phyloP scores from a whole-genome alignment of 2,113 vertebrate species.

The Onychostruthus taczanowskii region DNA sequence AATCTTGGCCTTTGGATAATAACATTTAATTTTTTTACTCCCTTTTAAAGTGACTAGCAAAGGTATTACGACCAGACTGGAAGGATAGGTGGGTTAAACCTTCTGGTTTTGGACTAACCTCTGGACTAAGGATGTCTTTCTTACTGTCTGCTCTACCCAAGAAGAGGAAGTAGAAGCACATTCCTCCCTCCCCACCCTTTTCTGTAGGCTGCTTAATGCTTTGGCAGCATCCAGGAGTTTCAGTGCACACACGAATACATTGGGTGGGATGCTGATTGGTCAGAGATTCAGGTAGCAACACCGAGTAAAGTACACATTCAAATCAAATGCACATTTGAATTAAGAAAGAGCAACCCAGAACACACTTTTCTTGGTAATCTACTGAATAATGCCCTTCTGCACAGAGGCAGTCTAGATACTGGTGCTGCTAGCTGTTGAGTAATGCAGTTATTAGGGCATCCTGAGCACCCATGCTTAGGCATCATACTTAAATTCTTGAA shows the following conservation, averaged over 20 bases:
- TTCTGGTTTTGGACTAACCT: not conserved
- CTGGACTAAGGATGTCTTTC: not conserved
- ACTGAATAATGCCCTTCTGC: not conserved
- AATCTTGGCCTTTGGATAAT: conserved; percentile 30
- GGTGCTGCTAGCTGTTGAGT: not conserved
- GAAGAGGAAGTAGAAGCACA: conserved; percentile 29
- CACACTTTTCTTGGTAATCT: not conserved
- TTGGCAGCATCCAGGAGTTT: conserved; percentile 27
- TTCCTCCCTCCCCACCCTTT: conserved; percentile 22
- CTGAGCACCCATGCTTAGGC: not conserved
- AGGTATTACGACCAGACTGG: not conserved
- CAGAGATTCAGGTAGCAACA: not conserved
- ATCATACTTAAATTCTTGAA: not conserved
- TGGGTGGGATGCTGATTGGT: conserved; percentile 9
- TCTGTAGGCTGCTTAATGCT: conserved; percentile 43
- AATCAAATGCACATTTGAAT: conserved; percentile 1
- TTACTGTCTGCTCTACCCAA: not conserved
- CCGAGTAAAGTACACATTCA: not conserved
- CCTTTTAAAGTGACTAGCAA: not conserved
- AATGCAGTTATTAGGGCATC: not conserved
- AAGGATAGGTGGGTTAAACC: not conserved
- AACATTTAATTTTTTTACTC: not conserved
- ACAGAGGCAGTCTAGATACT: not conserved
- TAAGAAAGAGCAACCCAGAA: not conserved
- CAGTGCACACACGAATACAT: not conserved